A percentile compares a stretch with the other conserved stretches of the same genome.
These are phyloP conservation scores for Hystrix brachyura DNA, from an alignment of 2,113 vertebrate genomes.

Conservation along the genomic window DNA sequence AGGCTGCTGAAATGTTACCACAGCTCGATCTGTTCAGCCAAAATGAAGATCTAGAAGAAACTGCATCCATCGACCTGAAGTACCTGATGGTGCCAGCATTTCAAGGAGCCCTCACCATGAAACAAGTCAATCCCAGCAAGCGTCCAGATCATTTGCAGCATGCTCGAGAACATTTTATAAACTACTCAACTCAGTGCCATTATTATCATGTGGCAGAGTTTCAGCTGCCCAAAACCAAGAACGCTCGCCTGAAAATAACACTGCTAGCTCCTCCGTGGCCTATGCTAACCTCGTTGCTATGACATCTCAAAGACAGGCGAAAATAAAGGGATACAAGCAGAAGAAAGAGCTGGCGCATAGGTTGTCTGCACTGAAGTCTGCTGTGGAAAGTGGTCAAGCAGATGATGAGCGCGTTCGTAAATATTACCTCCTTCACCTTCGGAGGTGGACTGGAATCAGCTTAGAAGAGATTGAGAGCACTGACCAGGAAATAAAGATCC, in stretches of 20 bases:
- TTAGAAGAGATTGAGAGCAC: constrained; percentile 96
- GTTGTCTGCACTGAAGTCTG: constrained; percentile 88
- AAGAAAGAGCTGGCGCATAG: constrained; percentile 94
- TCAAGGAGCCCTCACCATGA: constrained; percentile 92
- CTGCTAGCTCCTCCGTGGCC: neutral
- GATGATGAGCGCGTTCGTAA: constrained; percentile 94
- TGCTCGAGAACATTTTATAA: constrained; percentile 90
- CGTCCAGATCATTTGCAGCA: constrained; percentile 90
- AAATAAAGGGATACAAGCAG: constrained; percentile 95
- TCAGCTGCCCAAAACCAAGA: constrained; percentile 84
- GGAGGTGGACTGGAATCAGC: constrained; percentile 91
- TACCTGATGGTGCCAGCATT: constrained; percentile 94
- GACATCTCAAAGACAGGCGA: constrained; percentile 93
- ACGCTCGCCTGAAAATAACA: neutral
- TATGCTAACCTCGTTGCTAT: constrained; percentile 90
- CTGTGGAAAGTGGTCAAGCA: constrained; percentile 90
- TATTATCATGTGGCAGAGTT: constrained; percentile 90
- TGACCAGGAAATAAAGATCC: constrained; percentile 94
- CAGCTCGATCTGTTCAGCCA: constrained; percentile 93
- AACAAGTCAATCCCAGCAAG: constrained; percentile 88
- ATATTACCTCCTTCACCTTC: constrained; percentile 92
- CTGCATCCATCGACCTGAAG: constrained; percentile 93
- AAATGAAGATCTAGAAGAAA: constrained; percentile 96
- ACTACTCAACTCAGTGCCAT: constrained; percentile 91
- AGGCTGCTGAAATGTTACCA: constrained; percentile 89